Evolutionary conservation across 2,113 vertebrate genomes (phyloP), one percentile per base, ranked within the genome.

Genomic region (Anhinga rufa): DNA sequence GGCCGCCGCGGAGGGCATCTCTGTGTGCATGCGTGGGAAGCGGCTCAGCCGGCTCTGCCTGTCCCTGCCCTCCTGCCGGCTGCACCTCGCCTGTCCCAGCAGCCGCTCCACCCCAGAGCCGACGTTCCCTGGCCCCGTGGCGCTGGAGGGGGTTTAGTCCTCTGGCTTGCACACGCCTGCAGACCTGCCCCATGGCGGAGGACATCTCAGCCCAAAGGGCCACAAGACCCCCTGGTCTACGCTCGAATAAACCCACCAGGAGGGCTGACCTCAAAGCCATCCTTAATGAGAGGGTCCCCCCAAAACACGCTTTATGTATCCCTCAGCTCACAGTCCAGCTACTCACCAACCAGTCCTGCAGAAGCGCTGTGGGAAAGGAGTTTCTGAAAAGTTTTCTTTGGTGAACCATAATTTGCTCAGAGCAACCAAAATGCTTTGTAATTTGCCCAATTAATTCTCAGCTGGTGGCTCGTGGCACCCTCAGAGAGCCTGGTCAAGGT

Each of bases 1-100:
- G 2, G 36, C 61, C 6, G 4, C 60, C 18, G 3, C 10, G 3
- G 10, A 25, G 62, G 51, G 51, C 2, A 13, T 9, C 60, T 51
- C 34, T 6, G 31, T 5, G 0, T 4, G 64, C 20, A 12, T 4
- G 88, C 46, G 88, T 90, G 88, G 96, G 94, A 95, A 88, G 96
- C 9, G 19, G 96, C 93, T 54, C 4, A 84, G 91, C 96, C 91
- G 55, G 96, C 93, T 96, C 88, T 75, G 91, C 94, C 91, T 54
- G 88, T 84, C 88, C 92, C 62, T n/a, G 92, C 82, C 57, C 57
- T 32, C 32, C 68, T 3, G 20, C 49, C 12, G 9, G n/a, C 86
- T 55, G 57, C 76, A 14, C 87, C 77, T 58, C 46, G 0, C 92
- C 72, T 49, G 48, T 16, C 49, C 84, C 38, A 1, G 54, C 72